Evolutionary conservation across 2,797 vertebrate genomes (phyloP).

Genomic region (Lycodopsis pacificus): DNA sequence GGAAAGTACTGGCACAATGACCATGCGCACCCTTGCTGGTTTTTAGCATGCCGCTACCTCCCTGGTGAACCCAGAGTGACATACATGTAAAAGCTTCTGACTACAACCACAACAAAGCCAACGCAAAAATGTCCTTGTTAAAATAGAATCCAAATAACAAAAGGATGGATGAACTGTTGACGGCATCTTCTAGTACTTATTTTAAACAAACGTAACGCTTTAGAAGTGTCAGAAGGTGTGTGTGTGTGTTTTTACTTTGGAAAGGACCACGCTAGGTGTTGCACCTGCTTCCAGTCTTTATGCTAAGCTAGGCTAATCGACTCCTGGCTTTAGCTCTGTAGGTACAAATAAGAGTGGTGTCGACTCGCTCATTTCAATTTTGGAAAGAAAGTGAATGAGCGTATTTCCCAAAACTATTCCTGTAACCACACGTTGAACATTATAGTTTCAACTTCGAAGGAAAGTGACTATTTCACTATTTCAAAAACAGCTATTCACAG

Average conservation of each 20-base stretch:
- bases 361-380: background rate
- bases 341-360: background rate
- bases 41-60: background rate
- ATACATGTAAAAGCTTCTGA: background rate
- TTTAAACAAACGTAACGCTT: background rate
- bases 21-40: background rate
- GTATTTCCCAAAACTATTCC: background rate
- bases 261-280: background rate
- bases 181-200: background rate
- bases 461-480: background rate
- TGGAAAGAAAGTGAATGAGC: background rate
- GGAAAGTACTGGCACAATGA: background rate
- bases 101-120: background rate
- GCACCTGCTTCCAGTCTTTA: background rate
- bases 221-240: background rate
- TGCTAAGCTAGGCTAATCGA: conserved; percentile 17
- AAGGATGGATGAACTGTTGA: background rate
- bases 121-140: background rate
- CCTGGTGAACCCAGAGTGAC: background rate
- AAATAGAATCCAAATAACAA: background rate
- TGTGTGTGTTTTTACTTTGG: background rate
- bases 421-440: background rate
- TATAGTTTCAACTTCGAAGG: background rate
- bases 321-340: background rate
- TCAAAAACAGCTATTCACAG: background rate